Evolutionary conservation across 1,140 invertebrate genomes (phyloP), one percentile per base, ranked within the genome.

Genomic region (Panagrolaimus sp.): DNA sequence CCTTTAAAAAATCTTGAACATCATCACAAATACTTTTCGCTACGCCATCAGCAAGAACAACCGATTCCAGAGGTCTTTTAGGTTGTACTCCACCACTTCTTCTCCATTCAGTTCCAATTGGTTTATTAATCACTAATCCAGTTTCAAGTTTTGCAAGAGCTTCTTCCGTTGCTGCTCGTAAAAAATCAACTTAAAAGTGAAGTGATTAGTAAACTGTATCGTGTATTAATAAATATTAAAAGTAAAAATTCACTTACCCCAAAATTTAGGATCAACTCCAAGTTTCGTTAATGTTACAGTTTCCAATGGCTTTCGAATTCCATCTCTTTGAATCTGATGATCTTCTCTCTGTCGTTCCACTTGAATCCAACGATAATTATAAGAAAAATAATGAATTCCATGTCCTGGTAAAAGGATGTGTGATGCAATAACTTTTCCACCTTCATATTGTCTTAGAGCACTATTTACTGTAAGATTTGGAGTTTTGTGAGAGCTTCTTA

Each of bases 121-220:
- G 92, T 46, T 90, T 91, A 81, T 98, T 99, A 89, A 98, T 94
- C 17, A 98, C 88, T 1, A 95, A 98, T 87, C 95, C 96, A 1
- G 95, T 95, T 86, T 97, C 93, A 78, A 81, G 75, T 63, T 80
- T 68, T 67, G 67, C 68, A 9, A 81, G 64, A 17, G 80, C 81
- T 64, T 81, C 81, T 55, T 64, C 68, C 0, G 80, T 76, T 4
- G 80, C 81, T 1, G 74, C 69, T 28, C 71, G 70, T 4, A 81
- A 55, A 67, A 81, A 76, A 12, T 73, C 46, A 71, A 63, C n/a
- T n/a, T n/a, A n/a, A n/a, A n/a, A n/a, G n/a, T n/a, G n/a, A n/a
- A n/a, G n/a, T n/a, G n/a, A n/a, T n/a, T n/a, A n/a, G n/a, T n/a
- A n/a, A n/a, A n/a, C n/a, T n/a, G n/a, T n/a, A n/a, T n/a, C n/a